A percentile compares a stretch with the other conserved stretches of the same genome.
These are phyloP conservation scores for Oasisia sp. DNA, from an alignment of 2,888 invertebrate genomes.

Conservation along the genomic window DNA sequence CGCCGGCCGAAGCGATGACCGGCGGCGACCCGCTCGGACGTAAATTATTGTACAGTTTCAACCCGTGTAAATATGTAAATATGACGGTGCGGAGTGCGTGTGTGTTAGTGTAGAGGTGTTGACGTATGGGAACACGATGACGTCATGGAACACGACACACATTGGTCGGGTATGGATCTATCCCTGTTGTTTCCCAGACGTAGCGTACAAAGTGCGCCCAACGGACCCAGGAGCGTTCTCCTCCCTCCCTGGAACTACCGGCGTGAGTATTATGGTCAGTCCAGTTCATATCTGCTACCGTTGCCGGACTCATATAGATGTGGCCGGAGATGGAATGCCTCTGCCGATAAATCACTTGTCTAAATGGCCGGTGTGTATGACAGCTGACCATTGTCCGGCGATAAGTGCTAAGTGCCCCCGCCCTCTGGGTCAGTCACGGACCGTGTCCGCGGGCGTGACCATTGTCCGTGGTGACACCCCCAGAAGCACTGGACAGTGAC, in stretches of 20 bases:
- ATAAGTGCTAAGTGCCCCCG: neutral
- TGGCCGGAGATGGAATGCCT: neutral
- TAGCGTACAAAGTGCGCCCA: neutral
- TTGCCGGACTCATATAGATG: neutral
- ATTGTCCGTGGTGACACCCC: neutral
- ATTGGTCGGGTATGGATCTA: neutral
- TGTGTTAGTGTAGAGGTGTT: neutral
- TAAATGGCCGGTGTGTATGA: neutral
- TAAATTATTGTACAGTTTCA: constrained; percentile 17
- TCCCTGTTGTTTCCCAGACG: neutral
- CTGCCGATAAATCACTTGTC: neutral
- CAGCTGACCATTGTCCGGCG: neutral
- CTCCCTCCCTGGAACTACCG: neutral
- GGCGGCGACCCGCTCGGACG: neutral
- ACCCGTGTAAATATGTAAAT: neutral
- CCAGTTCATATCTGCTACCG: neutral
- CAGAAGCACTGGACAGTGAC: neutral
- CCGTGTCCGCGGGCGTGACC: neutral
- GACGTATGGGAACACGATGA: no score
- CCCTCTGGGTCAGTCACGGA: neutral
- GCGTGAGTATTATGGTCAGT: neutral
- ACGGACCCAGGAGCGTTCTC: neutral
- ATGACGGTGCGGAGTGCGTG: neutral
- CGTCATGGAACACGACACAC: neutral
- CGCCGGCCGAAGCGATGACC: neutral